Evolutionary conservation across 2,113 vertebrate genomes (phyloP).

Genomic region (Rhegmatorhina hoffmannsi): DNA sequence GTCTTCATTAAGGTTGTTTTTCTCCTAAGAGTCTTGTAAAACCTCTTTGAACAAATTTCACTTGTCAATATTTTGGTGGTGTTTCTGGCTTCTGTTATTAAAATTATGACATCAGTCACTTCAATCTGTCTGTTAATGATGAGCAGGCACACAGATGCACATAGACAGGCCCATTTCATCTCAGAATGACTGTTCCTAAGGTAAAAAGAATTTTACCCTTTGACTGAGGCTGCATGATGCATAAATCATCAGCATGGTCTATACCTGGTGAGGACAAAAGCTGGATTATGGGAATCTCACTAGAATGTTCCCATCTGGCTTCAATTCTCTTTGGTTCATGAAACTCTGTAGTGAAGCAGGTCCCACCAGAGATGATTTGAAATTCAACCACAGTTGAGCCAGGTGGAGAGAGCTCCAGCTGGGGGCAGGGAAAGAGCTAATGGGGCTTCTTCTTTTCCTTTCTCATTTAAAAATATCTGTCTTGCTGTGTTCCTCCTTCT

Average conservation of each 20-base stretch:
- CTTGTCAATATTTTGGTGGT: neutral
- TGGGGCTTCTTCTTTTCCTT: neutral
- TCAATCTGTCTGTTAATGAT: neutral
- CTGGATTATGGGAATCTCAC: neutral
- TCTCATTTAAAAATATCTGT: constrained; percentile 14
- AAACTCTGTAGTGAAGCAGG: neutral
- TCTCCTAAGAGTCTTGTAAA: neutral
- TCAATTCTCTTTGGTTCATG: neutral
- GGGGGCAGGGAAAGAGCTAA: neutral
- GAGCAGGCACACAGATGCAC: neutral
- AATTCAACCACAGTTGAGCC: neutral
- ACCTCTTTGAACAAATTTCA: neutral
- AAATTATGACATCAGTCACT: constrained; percentile 4
- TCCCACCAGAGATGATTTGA: neutral
- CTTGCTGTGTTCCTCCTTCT: neutral
- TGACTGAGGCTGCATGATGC: neutral
- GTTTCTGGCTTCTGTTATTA: constrained; percentile 23
- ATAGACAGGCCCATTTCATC: neutral
- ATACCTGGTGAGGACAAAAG: neutral
- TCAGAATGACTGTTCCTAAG: neutral
- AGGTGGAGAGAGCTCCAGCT: neutral
- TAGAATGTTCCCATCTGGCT: neutral
- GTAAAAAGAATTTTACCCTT: neutral
- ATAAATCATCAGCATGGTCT: neutral
- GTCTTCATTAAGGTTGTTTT: neutral